A percentile compares a stretch with the other conserved stretches of the same genome.
These are phyloP conservation scores for Micrasema minimum DNA, from an alignment of 1,140 invertebrate genomes.

Conservation along the genomic window DNA sequence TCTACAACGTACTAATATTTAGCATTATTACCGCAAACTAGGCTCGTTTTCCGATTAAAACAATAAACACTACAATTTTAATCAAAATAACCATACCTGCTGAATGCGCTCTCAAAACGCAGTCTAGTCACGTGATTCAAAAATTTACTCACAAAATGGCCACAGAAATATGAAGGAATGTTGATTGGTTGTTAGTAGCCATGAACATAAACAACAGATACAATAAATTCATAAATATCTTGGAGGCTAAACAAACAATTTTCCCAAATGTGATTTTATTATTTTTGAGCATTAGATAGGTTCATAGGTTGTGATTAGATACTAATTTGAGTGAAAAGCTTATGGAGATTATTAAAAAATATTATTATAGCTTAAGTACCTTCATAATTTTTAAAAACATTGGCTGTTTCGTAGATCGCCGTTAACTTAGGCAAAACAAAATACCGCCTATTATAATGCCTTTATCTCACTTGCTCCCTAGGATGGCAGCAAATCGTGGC, in stretches of 20 bases:
- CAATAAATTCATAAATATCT: slow-evolving; percentile 35
- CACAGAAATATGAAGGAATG: slow-evolving; percentile 10
- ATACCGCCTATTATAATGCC: no score
- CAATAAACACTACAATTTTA: slow-evolving; percentile 64
- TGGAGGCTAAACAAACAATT: slow-evolving; percentile 21
- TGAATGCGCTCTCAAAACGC: slow-evolving; percentile 68
- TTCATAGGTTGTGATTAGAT: no score
- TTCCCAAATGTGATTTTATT: no score
- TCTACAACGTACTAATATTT: slow-evolving; percentile 25
- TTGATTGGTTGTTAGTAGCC: slow-evolving; percentile 33
- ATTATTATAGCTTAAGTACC: no score
- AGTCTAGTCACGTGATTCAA: slow-evolving; percentile 66
- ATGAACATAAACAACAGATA: neutral
- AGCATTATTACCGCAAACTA: slow-evolving; percentile 33
- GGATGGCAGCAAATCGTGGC: no score
- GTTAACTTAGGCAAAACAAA: no score
- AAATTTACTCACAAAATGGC: slow-evolving; percentile 47
- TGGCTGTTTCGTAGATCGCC: no score
- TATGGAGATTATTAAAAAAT: no score
- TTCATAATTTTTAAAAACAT: no score
- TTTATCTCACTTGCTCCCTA: no score
- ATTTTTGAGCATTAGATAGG: no score
- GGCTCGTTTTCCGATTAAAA: slow-evolving; percentile 54
- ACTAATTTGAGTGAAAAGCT: no score
- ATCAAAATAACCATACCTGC: slow-evolving; percentile 66